Conservation (phyloP, 2,888 invertebrate genomes). For the Macaria liturata region DNA sequence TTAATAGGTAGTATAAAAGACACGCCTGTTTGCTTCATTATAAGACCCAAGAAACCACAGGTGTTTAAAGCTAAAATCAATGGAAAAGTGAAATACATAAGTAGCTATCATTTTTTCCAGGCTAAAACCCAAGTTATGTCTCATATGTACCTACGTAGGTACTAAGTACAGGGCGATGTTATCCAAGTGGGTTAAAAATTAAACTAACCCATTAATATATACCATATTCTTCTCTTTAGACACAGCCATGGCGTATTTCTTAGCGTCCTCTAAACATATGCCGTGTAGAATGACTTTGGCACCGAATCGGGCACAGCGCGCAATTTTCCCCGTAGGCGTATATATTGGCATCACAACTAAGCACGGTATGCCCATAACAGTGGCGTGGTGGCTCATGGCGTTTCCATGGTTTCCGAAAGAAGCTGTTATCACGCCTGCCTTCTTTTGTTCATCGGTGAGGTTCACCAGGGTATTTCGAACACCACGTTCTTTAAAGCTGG, state of each 20-base stretch:
- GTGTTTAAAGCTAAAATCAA: too few species aligned
- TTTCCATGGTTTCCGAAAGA: constrained; percentile 96
- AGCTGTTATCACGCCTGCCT: constrained; percentile 92
- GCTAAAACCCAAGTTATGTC: too few species aligned
- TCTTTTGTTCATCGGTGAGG: constrained; percentile 88
- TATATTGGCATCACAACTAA: constrained; percentile 94
- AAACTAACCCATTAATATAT: constrained; percentile 92
- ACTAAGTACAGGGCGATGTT: too few species aligned
- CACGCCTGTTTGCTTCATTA: too few species aligned
- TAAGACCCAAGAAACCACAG: too few species aligned
- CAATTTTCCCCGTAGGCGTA: constrained; percentile 95
- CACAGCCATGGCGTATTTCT: constrained; percentile 87
- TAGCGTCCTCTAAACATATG: constrained; percentile 89
- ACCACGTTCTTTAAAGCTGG: constrained; percentile 96
- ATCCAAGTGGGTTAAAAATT: too few species aligned
- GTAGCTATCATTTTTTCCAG: too few species aligned
- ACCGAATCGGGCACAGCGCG: constrained; percentile 90
- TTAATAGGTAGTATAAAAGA: too few species aligned
- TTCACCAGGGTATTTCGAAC: constrained; percentile 91
- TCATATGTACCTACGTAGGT: too few species aligned
- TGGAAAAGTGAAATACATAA: too few species aligned
- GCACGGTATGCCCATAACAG: constrained; percentile 85
- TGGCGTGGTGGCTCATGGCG: constrained; percentile 88
- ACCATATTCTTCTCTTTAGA: constrained; percentile 86
- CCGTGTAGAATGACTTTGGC: constrained; percentile 92